Base-by-base conservation (phyloP, 1,140 invertebrate genomes). In the Drosophila eugracilis region DNA sequence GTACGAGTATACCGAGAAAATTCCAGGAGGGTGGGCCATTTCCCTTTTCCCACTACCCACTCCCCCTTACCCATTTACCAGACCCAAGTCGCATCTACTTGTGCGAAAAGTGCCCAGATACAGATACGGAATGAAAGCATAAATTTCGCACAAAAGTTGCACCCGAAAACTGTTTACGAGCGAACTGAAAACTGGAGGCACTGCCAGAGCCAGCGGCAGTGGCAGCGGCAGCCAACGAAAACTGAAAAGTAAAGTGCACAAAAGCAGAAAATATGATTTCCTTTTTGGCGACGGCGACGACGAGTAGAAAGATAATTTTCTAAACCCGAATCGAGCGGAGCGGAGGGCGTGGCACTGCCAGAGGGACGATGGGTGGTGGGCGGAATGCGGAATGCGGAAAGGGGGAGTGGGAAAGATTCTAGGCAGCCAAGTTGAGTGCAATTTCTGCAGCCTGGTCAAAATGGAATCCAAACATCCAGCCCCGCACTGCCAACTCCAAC, bases 211-310 rank as follows among this genome's bases (percentile, higher is more conserved):
- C 72, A 78, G 30, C 52, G 73, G 36, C 55, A 48, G 63, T n/a
- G n/a, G 34, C 72, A 78, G 30, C 52, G 73, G 36, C 55, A 48
- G 63, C 44, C 72, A 78, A 37, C 59, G 78, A 84, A 90, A 90
- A 83, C 75, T 90, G 71, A 90, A 90, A 90, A 90, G 78, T 90
- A 90, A 85, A 90, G 79, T 89, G 88, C 89, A 90, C 83, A 90
- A 89, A 90, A 90, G 88, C 88, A 90, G 89, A 90, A 90, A 90
- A 90, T 90, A 90, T 90, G 89, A 90, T 90, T 90, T 90, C 89
- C 89, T 90, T 89, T 90, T 90, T 86, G 89, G 89, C 84, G 80
- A 90, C 79, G 89, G 89, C 84, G 80, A 90, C 79, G 88, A 90
- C 77, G 74, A 88, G 74, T 79, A 90, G 79, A 90, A 90, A 90